phyloP scores from a whole-genome alignment of 2,888 invertebrate species.

The Dryomyza anilis region DNA sequence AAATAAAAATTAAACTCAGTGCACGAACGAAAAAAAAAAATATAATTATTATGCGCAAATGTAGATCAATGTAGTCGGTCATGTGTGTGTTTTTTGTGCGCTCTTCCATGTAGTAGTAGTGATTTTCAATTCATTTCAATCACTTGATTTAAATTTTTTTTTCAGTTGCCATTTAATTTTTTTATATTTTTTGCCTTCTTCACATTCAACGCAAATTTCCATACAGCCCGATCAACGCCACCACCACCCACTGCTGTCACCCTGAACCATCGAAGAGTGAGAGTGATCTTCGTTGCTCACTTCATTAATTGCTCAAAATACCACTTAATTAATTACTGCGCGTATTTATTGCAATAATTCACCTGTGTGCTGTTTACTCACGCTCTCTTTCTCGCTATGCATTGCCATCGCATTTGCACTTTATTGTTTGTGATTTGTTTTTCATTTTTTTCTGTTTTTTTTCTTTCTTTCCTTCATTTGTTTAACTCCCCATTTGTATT shows the following conservation, averaged over 20 bases:
- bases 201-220: too few relatives aligned
- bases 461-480: constrained; percentile 6
- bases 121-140: neutral
- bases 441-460: constrained; percentile 17
- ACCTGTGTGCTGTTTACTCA: neutral
- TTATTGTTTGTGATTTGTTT: too few relatives aligned
- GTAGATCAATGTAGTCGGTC: constrained; percentile 6
- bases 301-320: too few relatives aligned
- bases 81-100: too few relatives aligned
- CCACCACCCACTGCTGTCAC: too few relatives aligned
- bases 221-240: too few relatives aligned
- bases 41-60: neutral
- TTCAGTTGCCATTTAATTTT: neutral
- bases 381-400: too few relatives aligned
- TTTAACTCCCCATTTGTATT: constrained; percentile 12
- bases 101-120: neutral
- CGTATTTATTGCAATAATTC: constrained; percentile 7
- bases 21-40: neutral
- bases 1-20: too few relatives aligned
- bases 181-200: constrained; percentile 3
- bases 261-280: too few relatives aligned
- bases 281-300: too few relatives aligned
- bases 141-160: constrained; percentile 5
- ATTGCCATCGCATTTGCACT: too few relatives aligned
- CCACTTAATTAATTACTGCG: too few relatives aligned